These are phyloP conservation scores for Harpalus rubripes DNA, from an alignment of 2,888 invertebrate species.

Conservation along the genomic window DNA sequence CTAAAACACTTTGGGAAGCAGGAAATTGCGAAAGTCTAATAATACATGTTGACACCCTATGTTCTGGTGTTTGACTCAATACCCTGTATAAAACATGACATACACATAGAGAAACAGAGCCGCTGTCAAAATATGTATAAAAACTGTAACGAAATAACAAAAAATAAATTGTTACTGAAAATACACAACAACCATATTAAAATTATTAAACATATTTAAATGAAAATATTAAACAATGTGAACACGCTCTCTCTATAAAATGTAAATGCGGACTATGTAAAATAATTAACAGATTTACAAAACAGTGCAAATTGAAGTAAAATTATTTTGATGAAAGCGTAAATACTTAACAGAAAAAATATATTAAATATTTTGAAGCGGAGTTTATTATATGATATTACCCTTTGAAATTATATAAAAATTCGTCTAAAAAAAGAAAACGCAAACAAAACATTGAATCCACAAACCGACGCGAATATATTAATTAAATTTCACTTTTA, in stretches of 20 bases:
- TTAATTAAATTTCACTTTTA: slow-evolving; percentile 57
- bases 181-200: not conserved
- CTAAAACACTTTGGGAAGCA: too few relatives aligned
- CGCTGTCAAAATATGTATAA: too few relatives aligned
- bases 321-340: slow-evolving; percentile 21
- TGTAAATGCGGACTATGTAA: slow-evolving; percentile 5
- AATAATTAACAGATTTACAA: slow-evolving; percentile 37
- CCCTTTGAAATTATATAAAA: slow-evolving; percentile 47
- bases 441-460: slow-evolving; percentile 34
- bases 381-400: slow-evolving; percentile 17
- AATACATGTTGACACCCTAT: too few relatives aligned
- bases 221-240: not conserved
- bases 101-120: too few relatives aligned
- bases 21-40: too few relatives aligned
- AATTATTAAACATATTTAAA: slow-evolving; percentile 5
- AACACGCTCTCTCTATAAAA: slow-evolving; percentile 11
- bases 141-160: too few relatives aligned
- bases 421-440: slow-evolving; percentile 18
- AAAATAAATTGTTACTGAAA: not conserved
- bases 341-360: slow-evolving; percentile 22
- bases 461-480: slow-evolving; percentile 37
- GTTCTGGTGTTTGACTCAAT: too few relatives aligned
- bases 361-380: slow-evolving; percentile 28
- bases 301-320: slow-evolving; percentile 26
- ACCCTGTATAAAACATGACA: too few relatives aligned